Conservation (phyloP, 2,797 vertebrate species). For the Falco berigora region DNA sequence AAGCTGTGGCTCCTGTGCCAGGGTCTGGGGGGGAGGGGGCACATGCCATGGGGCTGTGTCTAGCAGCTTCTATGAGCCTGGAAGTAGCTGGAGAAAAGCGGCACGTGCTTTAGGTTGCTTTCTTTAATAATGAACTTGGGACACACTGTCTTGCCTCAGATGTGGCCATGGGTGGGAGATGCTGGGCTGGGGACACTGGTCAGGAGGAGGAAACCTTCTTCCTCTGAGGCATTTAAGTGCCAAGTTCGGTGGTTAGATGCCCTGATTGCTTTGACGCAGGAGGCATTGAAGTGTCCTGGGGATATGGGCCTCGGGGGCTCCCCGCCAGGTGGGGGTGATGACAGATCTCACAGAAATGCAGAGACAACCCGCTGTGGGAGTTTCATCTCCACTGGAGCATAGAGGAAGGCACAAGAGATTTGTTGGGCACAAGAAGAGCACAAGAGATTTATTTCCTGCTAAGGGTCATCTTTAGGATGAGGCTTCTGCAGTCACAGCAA, state of each 20-base stretch:
- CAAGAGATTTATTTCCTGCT: neutral
- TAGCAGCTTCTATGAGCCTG: neutral
- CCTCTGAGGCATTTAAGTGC: neutral
- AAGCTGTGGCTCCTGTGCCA: neutral
- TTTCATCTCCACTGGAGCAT: neutral
- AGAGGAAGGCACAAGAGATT: neutral
- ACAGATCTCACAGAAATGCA: neutral
- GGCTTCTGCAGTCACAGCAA: neutral
- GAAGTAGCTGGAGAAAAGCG: neutral
- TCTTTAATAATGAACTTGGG: neutral
- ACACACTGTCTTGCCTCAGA: neutral
- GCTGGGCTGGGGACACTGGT: neutral
- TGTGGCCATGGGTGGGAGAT: neutral
- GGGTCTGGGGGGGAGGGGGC: no score
- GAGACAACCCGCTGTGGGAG: neutral
- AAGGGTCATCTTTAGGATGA: neutral
- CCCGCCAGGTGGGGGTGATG: accelerated
- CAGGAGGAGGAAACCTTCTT: neutral
- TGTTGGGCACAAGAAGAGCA: neutral
- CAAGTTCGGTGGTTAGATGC: neutral
- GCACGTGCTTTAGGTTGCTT: neutral
- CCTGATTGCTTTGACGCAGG: neutral
- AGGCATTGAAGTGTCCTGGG: neutral
- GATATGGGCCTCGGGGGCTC: neutral
- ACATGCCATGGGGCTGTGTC: neutral